phyloP scores from a whole-genome alignment of 23 tunicate genomes.

The Aplidium turbinatum region DNA sequence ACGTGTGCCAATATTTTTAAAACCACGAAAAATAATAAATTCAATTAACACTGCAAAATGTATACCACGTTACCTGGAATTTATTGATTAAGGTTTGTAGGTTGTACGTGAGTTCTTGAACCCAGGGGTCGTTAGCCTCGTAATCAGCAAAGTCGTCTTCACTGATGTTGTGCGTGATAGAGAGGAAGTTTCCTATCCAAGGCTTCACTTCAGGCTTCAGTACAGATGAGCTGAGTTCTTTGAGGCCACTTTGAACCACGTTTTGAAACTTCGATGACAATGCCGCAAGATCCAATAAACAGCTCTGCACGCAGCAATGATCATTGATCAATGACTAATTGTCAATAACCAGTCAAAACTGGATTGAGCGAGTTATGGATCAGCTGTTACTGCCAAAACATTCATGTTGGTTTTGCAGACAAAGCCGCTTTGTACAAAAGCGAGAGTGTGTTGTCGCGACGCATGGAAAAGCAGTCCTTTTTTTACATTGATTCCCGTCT shows the following conservation, averaged over 20 bases:
- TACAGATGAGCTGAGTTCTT: slow-evolving; percentile 50
- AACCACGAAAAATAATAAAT: neutral
- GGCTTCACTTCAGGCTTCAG: slow-evolving; percentile 90
- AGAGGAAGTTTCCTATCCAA: slow-evolving; percentile 75
- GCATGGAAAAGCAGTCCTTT: too few relatives aligned
- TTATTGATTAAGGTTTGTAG: slow-evolving; percentile 68
- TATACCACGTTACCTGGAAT: slow-evolving; percentile 42
- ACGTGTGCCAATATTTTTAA: neutral
- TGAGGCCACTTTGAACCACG: slow-evolving; percentile 66
- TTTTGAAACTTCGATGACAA: slow-evolving; percentile 66
- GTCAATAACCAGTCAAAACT: too few relatives aligned
- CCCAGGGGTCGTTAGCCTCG: slow-evolving; percentile 99
- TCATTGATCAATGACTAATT: neutral
- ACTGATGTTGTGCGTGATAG: slow-evolving; percentile 67
- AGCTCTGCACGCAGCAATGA: slow-evolving; percentile 34
- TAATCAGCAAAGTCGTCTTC: slow-evolving; percentile 77
- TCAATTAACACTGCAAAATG: neutral
- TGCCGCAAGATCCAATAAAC: slow-evolving; percentile 58
- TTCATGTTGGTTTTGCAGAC: too few relatives aligned
- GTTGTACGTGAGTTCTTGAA: slow-evolving; percentile 69
- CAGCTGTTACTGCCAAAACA: too few relatives aligned
- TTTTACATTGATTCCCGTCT: too few relatives aligned
- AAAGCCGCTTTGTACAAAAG: too few relatives aligned
- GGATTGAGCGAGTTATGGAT: too few relatives aligned
- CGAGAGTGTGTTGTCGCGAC: too few relatives aligned